Evolutionary conservation across 2,888 invertebrate genomes (phyloP), one percentile per base, ranked within the genome.

Genomic region (Himalopsyche tibetana): DNA sequence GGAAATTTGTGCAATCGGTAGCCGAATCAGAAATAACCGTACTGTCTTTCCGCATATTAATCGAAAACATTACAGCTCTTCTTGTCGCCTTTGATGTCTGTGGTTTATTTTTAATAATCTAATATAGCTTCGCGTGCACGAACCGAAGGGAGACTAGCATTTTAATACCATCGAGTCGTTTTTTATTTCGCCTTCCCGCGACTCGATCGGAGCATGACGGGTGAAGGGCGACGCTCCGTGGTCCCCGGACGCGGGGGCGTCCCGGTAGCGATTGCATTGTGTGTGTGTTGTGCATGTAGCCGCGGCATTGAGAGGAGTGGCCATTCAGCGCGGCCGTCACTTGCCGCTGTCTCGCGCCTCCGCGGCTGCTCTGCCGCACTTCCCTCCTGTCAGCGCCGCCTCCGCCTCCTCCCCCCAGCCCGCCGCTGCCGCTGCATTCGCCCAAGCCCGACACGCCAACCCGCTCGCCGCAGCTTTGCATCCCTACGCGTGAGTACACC

Each of bases 231-330:
- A 82, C 83, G 88, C 85, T 88, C 86, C 84, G 45, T 28, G 36
- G 51, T 74, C 28, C 28, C 82, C 19, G 45, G 28, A 15, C 12
- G 19, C 55, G 36, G 63, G 84, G 84, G 79, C 84, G 82, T 74
- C 86, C 86, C 84, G 84, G 86, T 86, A 84, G 86, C 84, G 86
- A 82, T 82, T 63, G 63, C 63, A 63, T 63, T 63, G 63, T 63
- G 82, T 85, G 87, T 91, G 91, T 91, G 91, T 91, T 91, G 90
- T 90, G 89, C 89, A 91, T 94, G 94, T 95, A 94, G 96, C 96
- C 90, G 96, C 97, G 91, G 96, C 96, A 90, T 93, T 97, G 90
- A 94, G 97, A 91, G 97, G 97, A 90, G 97, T 97, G 90, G 96
- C 97, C 89, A 96, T 97, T 90, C 97, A 97, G 91, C 94, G 97